phyloP scores from a whole-genome alignment of 2,113 vertebrate genomes.

The Laticauda colubrina region DNA sequence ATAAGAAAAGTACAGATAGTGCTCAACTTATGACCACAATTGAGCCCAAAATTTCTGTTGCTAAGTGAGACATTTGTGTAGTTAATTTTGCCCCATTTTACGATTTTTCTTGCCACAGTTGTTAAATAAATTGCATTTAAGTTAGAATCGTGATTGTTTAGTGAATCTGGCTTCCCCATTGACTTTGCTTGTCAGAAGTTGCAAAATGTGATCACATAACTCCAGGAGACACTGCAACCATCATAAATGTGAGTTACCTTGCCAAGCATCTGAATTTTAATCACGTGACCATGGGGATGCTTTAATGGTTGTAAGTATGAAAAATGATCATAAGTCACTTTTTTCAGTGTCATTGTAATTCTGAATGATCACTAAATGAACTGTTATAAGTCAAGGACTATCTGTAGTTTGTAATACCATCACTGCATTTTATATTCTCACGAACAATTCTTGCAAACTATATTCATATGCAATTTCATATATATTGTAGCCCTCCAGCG shows the following conservation, averaged over 20 bases:
- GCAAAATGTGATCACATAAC: neutral
- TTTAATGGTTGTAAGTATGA: neutral
- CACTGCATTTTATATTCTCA: neutral
- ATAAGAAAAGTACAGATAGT: neutral
- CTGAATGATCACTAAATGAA: neutral
- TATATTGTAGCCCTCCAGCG: too few relatives aligned
- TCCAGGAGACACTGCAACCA: neutral
- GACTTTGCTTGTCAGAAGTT: neutral
- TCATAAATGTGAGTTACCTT: neutral
- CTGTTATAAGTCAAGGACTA: neutral
- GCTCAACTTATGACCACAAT: neutral
- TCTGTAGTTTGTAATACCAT: neutral
- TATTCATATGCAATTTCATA: neutral
- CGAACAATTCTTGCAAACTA: neutral
- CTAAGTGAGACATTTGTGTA: neutral
- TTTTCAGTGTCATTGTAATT: neutral
- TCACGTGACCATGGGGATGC: neutral
- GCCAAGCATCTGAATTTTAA: neutral
- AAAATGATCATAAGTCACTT: neutral
- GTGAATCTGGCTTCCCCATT: neutral
- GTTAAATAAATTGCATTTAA: neutral
- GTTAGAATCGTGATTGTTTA: neutral
- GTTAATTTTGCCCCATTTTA: neutral
- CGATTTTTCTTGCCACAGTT: neutral
- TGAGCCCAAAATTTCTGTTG: neutral